These are phyloP conservation scores for Trachelus iudaicus DNA, from an alignment of 2,888 invertebrate species.

Conservation along the genomic window DNA sequence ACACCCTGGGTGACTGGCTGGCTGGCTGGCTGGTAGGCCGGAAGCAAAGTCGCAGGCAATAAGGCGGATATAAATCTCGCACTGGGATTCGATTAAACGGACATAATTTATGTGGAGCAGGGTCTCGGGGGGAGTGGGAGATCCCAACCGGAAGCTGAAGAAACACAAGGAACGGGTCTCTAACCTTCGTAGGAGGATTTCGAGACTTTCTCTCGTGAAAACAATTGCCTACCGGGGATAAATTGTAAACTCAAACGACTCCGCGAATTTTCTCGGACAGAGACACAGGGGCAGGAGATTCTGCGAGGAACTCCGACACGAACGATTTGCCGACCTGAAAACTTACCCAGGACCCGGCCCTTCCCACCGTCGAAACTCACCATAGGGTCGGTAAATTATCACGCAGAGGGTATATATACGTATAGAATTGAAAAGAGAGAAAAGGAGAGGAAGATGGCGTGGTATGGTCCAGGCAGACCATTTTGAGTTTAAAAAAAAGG, in stretches of 20 bases:
- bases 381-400: background rate
- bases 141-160: background rate
- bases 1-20: background rate
- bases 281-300: background rate
- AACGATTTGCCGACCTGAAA: background rate
- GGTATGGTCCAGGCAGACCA: background rate
- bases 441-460: background rate
- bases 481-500: background rate
- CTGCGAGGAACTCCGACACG: background rate
- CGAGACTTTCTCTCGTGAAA: slow-evolving; percentile 43
- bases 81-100: slow-evolving; percentile 58
- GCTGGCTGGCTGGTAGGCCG: slow-evolving; percentile 23
- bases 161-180: background rate
- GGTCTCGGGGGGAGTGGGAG: background rate
- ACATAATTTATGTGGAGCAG: slow-evolving; percentile 48
- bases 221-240: slow-evolving; percentile 52
- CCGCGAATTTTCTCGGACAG: slow-evolving; percentile 1
- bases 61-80: slow-evolving; percentile 58
- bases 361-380: background rate
- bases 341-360: background rate
- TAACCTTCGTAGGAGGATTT: slow-evolving; percentile 4
- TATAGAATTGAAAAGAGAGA: background rate
- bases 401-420: background rate
- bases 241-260: slow-evolving; percentile 34
- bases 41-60: slow-evolving; percentile 49